Evolutionary conservation across 2,888 invertebrate genomes (phyloP).

Genomic region (Amblyteles armatorius): DNA sequence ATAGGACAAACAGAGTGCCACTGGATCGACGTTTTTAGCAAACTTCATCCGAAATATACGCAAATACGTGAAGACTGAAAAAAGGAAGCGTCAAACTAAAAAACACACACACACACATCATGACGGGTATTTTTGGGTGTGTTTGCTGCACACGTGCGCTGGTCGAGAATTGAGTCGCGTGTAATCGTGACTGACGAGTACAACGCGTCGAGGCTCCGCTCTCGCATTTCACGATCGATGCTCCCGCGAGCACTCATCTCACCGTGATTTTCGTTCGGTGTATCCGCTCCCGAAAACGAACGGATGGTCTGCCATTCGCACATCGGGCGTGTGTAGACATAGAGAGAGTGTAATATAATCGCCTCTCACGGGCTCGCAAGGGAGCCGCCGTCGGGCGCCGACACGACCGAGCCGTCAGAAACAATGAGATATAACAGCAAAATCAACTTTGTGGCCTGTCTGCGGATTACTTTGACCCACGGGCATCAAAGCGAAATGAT

Average conservation of each 20-base stretch:
- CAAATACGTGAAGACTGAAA: background rate
- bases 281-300: slow-evolving; percentile 40
- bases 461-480: slow-evolving; percentile 14
- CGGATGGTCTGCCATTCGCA: slow-evolving; percentile 9
- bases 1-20: background rate
- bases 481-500: slow-evolving; percentile 13
- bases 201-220: slow-evolving; percentile 47
- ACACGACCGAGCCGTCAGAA: slow-evolving; percentile 22
- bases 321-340: background rate
- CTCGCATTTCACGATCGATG: slow-evolving; percentile 58
- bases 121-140: background rate
- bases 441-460: slow-evolving; percentile 33
- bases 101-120: no score
- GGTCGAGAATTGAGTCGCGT: slow-evolving; percentile 58
- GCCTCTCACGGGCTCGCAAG: slow-evolving; percentile 57
- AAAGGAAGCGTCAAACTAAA: background rate
- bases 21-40: background rate
- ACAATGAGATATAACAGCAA: slow-evolving; percentile 29
- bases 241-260: slow-evolving; percentile 53
- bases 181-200: slow-evolving; percentile 60
- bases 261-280: slow-evolving; percentile 56
- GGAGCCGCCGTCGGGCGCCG: slow-evolving; percentile 67
- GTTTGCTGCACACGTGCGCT: slow-evolving; percentile 22
- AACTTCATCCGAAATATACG: slow-evolving; percentile 9
- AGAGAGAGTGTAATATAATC: slow-evolving; percentile 34